phyloP scores from a whole-genome alignment of 2,113 vertebrate genomes.

The Brevimyrus niger region DNA sequence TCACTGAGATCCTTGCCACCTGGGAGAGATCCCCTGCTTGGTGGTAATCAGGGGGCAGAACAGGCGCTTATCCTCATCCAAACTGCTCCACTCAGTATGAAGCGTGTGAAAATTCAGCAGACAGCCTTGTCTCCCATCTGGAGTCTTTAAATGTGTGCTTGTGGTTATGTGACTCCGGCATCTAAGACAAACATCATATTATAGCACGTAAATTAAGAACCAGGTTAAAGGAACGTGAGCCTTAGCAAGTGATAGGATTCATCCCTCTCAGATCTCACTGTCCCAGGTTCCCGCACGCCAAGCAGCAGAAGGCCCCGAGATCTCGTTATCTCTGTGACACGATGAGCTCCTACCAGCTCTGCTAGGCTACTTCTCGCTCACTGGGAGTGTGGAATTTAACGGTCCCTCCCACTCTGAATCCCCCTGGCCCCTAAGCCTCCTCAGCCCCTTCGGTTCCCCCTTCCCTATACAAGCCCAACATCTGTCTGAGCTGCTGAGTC shows the following conservation, averaged over 20 bases:
- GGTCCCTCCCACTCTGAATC: not conserved
- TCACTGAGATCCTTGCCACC: not conserved
- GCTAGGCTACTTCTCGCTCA: not conserved
- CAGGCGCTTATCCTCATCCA: not conserved
- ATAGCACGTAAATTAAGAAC: not conserved
- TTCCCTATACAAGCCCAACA: not conserved
- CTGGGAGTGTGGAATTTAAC: not conserved
- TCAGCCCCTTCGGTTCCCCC: not conserved
- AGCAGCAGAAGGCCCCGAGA: not conserved
- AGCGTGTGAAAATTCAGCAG: not conserved
- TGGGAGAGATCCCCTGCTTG: not conserved
- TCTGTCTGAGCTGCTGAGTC: slow-evolving; percentile 1
- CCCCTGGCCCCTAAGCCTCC: not conserved
- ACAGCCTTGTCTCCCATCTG: not conserved
- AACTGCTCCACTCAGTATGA: not conserved
- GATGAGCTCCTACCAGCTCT: not conserved
- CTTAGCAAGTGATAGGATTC: not conserved
- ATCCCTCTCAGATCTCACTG: not conserved
- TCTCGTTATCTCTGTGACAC: not conserved
- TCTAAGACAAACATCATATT: not conserved
- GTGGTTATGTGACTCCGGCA: slow-evolving; percentile 4
- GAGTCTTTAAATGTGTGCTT: not conserved
- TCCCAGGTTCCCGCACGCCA: not conserved
- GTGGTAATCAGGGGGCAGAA: not conserved
- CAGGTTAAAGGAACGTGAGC: not conserved